Evolutionary conservation across 2,113 vertebrate species (phyloP).

Genomic region (Chitala chitala): DNA sequence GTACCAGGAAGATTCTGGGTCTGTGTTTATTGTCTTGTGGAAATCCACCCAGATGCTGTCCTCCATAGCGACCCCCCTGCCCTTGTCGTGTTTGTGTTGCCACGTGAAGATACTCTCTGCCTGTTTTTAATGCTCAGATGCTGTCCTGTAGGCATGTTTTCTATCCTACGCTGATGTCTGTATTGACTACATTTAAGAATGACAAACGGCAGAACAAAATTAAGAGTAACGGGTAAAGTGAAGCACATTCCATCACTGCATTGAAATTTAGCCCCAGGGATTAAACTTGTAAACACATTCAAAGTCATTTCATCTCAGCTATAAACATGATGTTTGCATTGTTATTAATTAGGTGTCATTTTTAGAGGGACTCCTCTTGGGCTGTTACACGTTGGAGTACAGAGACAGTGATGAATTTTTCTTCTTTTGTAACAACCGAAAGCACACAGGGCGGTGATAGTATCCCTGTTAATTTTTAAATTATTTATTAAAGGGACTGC

Average conservation of each 20-base stretch:
- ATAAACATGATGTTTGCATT: constrained; percentile 33
- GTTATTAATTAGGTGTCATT: constrained; percentile 14
- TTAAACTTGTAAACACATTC: constrained; percentile 42
- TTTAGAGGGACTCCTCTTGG: too few species aligned
- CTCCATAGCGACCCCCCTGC: too few species aligned
- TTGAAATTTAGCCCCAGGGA: constrained; percentile 45
- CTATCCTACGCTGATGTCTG: constrained; percentile 40
- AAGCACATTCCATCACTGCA: constrained; percentile 40
- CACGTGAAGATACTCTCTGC: constrained; percentile 13
- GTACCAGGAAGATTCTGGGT: too few species aligned
- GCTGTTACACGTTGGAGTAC: not conserved
- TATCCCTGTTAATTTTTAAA: not conserved
- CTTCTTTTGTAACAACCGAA: not conserved
- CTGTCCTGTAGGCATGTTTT: constrained; percentile 23
- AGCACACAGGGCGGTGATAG: not conserved
- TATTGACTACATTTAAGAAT: constrained; percentile 51
- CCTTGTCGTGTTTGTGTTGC: not conserved
- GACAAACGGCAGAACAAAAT: constrained; percentile 36
- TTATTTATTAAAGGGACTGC: too few species aligned
- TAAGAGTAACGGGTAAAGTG: constrained; percentile 40
- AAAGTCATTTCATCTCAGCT: constrained; percentile 40
- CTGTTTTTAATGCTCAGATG: constrained; percentile 22
- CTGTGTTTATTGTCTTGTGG: too few species aligned
- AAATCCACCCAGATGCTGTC: too few species aligned
- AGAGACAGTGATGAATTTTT: not conserved